Evolutionary conservation across 1,140 invertebrate genomes (phyloP).

Genomic region (Pemphigus obesinymphae): DNA sequence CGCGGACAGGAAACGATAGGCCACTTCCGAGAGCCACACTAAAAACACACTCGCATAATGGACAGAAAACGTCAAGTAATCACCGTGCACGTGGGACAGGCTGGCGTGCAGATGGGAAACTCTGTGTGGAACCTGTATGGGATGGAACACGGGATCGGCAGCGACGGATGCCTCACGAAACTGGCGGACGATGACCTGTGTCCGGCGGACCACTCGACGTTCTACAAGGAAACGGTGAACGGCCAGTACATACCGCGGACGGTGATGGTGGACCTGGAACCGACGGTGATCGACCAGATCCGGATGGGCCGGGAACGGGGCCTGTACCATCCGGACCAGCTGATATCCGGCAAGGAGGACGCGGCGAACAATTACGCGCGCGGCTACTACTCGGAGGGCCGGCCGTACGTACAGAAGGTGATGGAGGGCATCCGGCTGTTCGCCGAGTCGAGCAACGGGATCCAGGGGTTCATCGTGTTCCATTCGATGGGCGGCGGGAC

Average conservation of each 20-base stretch:
- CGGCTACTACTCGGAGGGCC: conserved; percentile 59
- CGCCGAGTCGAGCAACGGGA: not conserved
- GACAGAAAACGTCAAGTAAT: conserved; percentile 41
- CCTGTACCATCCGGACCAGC: conserved; percentile 71
- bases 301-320: conserved; percentile 67
- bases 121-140: conserved; percentile 78
- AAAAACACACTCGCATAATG: not conserved
- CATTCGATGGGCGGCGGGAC: conserved; percentile 78
- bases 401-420: conserved; percentile 50
- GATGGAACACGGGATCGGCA: conserved; percentile 73
- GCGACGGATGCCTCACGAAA: conserved; percentile 56
- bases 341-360: conserved; percentile 80
- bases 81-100: conserved; percentile 55
- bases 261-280: conserved; percentile 79
- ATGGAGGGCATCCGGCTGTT: conserved; percentile 15
- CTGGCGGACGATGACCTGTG: not conserved
- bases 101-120: conserved; percentile 82
- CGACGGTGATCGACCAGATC: conserved; percentile 69
- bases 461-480: conserved; percentile 64
- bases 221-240: conserved; percentile 63
- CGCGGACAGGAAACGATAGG: no score
- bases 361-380: conserved; percentile 85
- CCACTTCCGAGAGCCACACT: no score
- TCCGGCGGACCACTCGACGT: conserved; percentile 52
- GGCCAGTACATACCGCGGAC: conserved; percentile 70